These are phyloP conservation scores for Hypotaenidia okinawae DNA, from an alignment of 2,797 vertebrate species.

Conservation along the genomic window DNA sequence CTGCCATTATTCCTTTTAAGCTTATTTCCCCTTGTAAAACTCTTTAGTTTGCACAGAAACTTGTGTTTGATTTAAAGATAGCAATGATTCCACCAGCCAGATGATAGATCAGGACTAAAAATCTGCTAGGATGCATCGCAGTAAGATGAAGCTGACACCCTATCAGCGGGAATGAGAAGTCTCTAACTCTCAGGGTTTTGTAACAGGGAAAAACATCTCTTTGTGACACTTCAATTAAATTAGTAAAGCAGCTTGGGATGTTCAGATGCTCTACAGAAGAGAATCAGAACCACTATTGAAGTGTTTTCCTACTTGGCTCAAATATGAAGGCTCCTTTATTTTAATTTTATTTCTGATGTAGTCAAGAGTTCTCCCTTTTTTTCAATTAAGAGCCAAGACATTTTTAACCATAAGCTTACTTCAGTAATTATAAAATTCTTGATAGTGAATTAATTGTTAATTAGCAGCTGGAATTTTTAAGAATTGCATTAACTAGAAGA, in stretches of 20 bases:
- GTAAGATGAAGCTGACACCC: not conserved
- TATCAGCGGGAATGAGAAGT: not conserved
- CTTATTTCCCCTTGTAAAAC: not conserved
- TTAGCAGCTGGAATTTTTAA: not conserved
- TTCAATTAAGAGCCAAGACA: not conserved
- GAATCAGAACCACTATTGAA: not conserved
- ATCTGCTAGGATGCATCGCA: not conserved
- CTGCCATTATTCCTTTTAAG: not conserved
- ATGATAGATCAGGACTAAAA: not conserved
- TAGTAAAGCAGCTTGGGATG: not conserved
- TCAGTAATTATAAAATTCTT: not conserved
- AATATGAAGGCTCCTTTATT: not conserved
- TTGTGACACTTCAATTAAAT: not conserved
- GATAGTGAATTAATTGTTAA: not conserved
- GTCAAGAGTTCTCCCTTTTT: not conserved
- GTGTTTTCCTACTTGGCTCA: not conserved
- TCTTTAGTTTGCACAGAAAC: not conserved
- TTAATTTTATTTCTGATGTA: not conserved
- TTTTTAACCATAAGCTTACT: not conserved
- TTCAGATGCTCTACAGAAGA: not conserved
- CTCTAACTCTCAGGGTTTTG: not conserved
- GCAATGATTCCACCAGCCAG: not conserved
- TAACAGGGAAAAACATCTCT: not conserved
- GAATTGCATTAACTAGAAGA: not conserved
- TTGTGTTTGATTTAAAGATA: not conserved